Base-by-base conservation (phyloP, 2,888 invertebrate species). In the Drosophila anceps region DNA sequence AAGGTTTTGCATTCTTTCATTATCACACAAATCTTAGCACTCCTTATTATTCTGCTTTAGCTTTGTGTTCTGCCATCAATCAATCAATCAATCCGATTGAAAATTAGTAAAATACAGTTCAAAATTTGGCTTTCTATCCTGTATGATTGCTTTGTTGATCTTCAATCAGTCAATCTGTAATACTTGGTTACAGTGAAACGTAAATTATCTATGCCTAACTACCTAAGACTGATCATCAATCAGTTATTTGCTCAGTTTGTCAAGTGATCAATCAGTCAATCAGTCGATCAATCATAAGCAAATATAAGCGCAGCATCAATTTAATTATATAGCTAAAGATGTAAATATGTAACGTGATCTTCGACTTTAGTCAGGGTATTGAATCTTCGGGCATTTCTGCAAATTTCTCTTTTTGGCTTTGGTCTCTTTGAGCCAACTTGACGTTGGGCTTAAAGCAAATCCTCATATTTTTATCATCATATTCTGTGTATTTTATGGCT, bases 401-500 rank as follows among this genome's bases (percentile, higher is more conserved):
- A 18, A 6, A 29, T 20, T 37, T 39, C 10, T 29, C 20, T 37
- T 51, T 15, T 37, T 18, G 18, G n/a, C 31, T 18, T 18, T 20
- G 41, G 29, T 20, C 18, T 58, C 67, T 55, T 51, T 44, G 66
- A 51, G 43, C 59, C 66, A 50, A 62, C 62, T 71, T 69, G 71
- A 48, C 48, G 35, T 51, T 51, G 33, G 73, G 84, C 71, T 84
- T 82, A 72, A 69, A 76, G 70, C 65, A 71, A 64, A 75, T 79
- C 69, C 75, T 50, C 62, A 69, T 66, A 72, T 71, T 76, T 80
- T 69, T 62, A 33, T 51, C 65, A 37, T 62, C 51, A 67, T 71
- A 55, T 71, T 50, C 10, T 70, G 39, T 70, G 73, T 59, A 58
- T 54, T 75, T 84, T 83, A 79, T 72, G 79, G 65, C 66, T 69